Conservation (phyloP, 2,797 vertebrate species). For the Enteromius viviparus region DNA sequence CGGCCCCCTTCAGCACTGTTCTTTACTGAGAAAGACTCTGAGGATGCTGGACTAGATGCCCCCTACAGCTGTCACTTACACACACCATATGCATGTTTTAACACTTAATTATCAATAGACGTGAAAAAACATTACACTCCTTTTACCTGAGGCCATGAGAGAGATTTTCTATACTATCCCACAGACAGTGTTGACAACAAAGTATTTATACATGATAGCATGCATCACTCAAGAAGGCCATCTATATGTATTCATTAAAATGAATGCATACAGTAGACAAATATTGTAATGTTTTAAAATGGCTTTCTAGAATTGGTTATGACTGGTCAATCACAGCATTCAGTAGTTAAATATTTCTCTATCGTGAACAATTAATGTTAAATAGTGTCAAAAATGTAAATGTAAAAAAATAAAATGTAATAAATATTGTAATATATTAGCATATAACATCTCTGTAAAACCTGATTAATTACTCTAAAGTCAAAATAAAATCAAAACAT, state of each 20-base stretch:
- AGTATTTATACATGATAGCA: background rate
- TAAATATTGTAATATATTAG: background rate
- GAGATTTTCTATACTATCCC: background rate
- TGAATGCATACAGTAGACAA: background rate
- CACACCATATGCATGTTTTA: slow-evolving; percentile 42
- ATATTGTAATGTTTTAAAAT: background rate
- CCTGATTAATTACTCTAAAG: background rate
- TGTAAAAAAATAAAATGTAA: background rate
- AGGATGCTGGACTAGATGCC: slow-evolving; percentile 29
- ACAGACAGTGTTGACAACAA: background rate
- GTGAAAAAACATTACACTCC: background rate
- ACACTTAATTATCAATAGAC: slow-evolving; percentile 30
- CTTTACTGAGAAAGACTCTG: slow-evolving; percentile 15
- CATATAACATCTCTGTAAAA: background rate
- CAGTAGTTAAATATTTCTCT: background rate
- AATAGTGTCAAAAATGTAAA: background rate
- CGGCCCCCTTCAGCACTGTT: slow-evolving; percentile 2
- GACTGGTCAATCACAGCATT: background rate
- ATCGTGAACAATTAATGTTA: background rate
- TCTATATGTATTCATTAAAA: background rate
- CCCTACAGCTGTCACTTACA: slow-evolving; percentile 45
- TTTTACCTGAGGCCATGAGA: slow-evolving; percentile 13
- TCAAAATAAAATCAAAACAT: background rate
- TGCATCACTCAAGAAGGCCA: background rate
- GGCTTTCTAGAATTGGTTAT: background rate